Evolutionary conservation across 2,888 invertebrate species (phyloP).

Genomic region (Pollenia griseotomentosa): DNA sequence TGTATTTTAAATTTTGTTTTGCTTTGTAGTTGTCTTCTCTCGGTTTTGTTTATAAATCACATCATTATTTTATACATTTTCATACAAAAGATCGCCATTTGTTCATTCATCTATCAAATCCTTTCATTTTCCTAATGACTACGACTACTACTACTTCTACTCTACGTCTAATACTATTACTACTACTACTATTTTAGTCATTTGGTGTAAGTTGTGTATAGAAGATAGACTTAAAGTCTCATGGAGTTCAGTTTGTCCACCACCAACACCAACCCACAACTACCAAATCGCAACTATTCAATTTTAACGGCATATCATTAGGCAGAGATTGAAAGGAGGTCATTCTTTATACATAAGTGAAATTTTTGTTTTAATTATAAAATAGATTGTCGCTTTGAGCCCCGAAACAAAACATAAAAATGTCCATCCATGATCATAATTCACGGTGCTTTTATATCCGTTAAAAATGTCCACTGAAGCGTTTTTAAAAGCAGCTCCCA

Average conservation of each 20-base stretch:
- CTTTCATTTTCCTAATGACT: constrained; percentile 74
- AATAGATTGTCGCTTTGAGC: too few species aligned
- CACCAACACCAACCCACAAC: constrained; percentile 66
- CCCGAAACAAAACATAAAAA: too few species aligned
- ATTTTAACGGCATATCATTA: constrained; percentile 37
- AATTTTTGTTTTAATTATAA: neutral
- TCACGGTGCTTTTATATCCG: too few species aligned
- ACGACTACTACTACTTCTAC: constrained; percentile 53
- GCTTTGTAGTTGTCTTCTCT: constrained; percentile 50
- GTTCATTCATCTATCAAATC: constrained; percentile 74
- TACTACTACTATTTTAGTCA: constrained; percentile 35
- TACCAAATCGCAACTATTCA: constrained; percentile 46
- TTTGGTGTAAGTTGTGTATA: constrained; percentile 10
- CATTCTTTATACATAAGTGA: neutral
- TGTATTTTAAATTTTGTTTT: neutral
- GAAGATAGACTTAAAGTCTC: constrained; percentile 47
- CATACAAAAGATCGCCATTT: constrained; percentile 74
- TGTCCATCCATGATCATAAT: too few species aligned
- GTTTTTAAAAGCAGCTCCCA: too few species aligned
- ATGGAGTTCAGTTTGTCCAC: constrained; percentile 59
- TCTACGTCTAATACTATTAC: constrained; percentile 15
- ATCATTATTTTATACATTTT: constrained; percentile 74
- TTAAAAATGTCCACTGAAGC: too few species aligned
- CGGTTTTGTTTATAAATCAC: constrained; percentile 72
- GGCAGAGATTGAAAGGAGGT: constrained; percentile 23